Evolutionary conservation across 2,113 vertebrate species (phyloP).

Genomic region (Tupaia tana): DNA sequence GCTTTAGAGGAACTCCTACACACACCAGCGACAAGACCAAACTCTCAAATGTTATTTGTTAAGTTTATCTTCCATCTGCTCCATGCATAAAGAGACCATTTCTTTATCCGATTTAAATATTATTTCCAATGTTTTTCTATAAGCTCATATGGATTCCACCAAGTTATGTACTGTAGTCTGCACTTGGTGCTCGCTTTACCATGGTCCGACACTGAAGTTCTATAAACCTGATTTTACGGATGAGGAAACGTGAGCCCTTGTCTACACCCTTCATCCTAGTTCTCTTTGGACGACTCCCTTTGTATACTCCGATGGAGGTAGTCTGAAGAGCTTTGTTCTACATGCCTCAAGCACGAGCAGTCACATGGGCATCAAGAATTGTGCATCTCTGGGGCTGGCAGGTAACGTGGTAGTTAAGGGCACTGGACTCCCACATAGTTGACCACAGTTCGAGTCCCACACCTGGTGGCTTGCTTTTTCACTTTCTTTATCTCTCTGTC

Average conservation of each 20-base stretch:
- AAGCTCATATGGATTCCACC: background rate
- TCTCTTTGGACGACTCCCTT: background rate
- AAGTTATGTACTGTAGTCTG: background rate
- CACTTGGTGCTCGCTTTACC: background rate
- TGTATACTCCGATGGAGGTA: background rate
- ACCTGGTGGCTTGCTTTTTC: too few species aligned
- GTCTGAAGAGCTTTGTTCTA: background rate
- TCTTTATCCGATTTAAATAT: conserved; percentile 1
- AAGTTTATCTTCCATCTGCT: background rate
- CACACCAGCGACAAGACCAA: background rate
- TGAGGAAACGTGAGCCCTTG: background rate
- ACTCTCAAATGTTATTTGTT: background rate
- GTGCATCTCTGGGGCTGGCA: too few species aligned
- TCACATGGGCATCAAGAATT: too few species aligned
- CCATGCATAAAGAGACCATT: background rate
- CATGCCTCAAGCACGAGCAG: background rate
- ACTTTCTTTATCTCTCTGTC: too few species aligned
- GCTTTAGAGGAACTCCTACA: conserved; percentile 68
- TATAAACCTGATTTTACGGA: background rate
- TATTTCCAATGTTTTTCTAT: background rate
- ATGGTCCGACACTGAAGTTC: background rate
- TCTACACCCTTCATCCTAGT: background rate
- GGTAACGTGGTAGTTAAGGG: too few species aligned
- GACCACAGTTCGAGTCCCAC: too few species aligned
- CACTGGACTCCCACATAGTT: too few species aligned